Evolutionary conservation across 2,888 invertebrate species (phyloP), one percentile per base, ranked within the genome.

Genomic region (Iselma pallidipennis): DNA sequence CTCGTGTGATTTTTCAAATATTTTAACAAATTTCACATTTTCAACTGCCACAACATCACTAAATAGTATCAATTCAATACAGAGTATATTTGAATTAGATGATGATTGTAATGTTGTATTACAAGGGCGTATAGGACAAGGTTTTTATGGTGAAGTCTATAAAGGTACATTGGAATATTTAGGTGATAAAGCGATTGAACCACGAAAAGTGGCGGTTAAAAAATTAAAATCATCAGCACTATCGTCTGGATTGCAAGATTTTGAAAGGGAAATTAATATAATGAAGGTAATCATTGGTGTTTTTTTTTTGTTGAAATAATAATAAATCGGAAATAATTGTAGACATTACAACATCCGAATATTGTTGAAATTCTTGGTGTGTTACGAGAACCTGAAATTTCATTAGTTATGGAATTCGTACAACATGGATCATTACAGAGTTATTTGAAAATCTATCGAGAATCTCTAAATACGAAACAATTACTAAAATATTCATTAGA

Each of bases 371-470:
- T 96, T 71, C 86, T 92, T 60, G 94, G 92, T 19, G 91, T 92
- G 28, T 87, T 91, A 71, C 87, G 91, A 72, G 89, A 90, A 68
- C 90, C 91, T 0, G 90, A 91, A 71, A 87, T 91, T 12, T 88
- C 90, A 59, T 87, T 95, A 58, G 92, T 96, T 9, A 95, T 96
- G 95, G 95, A 96, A 82, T 95, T 89, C 76, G 84, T 95, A 5
- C 90, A 90, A 59, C 89, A 91, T 70, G 94, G 95, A 31, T 94
- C 94, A 0, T 86, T 96, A 63, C 87, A 90, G 73, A 89, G 89
- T 77, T 95, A 94, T 80, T 83, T 96, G 67, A 88, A 89, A 75
- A 90, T 91, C 63, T 86, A 91, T 73, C 87, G 88, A 19, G 90
- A 92, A 71, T 86, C 85, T 70, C 82, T 94, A 0, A 84, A 87